Conservation (phyloP, 1,140 invertebrate genomes). For the Nixonia krombeini region DNA sequence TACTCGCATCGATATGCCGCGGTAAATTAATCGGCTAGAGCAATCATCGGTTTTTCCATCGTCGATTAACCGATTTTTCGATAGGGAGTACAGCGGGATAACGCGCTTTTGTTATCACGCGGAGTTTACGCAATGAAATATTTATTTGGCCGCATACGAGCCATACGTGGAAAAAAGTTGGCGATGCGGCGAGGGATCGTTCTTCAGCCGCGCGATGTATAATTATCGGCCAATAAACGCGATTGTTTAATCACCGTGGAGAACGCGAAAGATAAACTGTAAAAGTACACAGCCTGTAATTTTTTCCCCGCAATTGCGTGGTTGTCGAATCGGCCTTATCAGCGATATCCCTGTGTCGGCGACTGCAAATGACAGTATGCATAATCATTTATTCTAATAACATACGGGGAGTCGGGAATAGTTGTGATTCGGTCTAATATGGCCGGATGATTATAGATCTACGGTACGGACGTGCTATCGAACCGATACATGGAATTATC, state of each 20-base stretch:
- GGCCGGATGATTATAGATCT: conserved; percentile 24
- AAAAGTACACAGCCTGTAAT: conserved; percentile 32
- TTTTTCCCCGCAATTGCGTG: not conserved
- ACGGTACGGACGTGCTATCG: conserved; percentile 15
- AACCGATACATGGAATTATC: conserved; percentile 32
- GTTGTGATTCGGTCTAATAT: conserved; percentile 1
- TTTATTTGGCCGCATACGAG: too few species aligned
- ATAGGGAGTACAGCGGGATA: too few species aligned
- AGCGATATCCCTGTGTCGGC: conserved; percentile 1
- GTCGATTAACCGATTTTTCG: too few species aligned
- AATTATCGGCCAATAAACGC: not conserved
- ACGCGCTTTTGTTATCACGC: too few species aligned
- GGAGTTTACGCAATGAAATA: too few species aligned
- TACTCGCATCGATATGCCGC: too few species aligned
- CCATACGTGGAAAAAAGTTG: too few species aligned
- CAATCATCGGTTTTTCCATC: too few species aligned
- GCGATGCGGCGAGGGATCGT: too few species aligned
- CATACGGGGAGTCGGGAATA: conserved; percentile 12
- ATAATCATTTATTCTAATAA: conserved; percentile 48
- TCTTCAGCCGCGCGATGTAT: too few species aligned
- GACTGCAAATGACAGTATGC: conserved; percentile 32
- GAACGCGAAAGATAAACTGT: conserved; percentile 35
- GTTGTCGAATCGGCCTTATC: conserved; percentile 19
- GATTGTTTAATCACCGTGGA: conserved; percentile 4
- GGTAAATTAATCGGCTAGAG: too few species aligned